phyloP scores from a whole-genome alignment of 2,888 invertebrate species.

The Patella caerulea region DNA sequence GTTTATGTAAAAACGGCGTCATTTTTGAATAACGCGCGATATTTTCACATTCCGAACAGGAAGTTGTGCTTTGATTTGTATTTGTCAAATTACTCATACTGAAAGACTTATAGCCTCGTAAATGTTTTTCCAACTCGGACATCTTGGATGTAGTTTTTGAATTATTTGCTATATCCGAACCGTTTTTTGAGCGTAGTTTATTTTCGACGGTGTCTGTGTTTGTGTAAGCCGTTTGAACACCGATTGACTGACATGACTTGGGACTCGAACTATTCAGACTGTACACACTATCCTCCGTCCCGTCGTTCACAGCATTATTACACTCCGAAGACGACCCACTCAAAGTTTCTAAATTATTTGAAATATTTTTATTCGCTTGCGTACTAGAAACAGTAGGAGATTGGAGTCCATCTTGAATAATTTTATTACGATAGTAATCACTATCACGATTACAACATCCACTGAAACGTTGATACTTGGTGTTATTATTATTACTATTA shows the following conservation, averaged over 20 bases:
- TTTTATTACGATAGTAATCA: too few relatives aligned
- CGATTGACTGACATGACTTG: not conserved
- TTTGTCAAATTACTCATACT: conserved; percentile 20
- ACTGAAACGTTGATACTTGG: too few relatives aligned
- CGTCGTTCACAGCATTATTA: not conserved
- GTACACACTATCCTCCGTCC: not conserved
- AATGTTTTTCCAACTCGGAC: conserved; percentile 40
- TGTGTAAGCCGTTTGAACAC: not conserved
- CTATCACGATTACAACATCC: too few relatives aligned
- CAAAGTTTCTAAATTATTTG: not conserved
- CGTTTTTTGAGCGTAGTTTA: not conserved
- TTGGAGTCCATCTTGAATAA: not conserved
- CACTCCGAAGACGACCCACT: not conserved
- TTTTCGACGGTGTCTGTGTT: not conserved
- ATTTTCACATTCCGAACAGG: not conserved
- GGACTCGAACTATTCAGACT: not conserved
- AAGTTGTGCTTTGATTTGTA: not conserved
- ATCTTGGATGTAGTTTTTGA: conserved; percentile 21
- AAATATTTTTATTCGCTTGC: not conserved
- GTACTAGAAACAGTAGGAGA: not conserved
- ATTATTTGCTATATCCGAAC: not conserved
- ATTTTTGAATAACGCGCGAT: not conserved
- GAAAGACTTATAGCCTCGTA: conserved; percentile 31
- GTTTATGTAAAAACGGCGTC: conserved; percentile 39
- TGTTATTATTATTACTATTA: too few relatives aligned